Evolutionary conservation across 92 coral and sea anemone genomes (phyloP), one percentile per base, ranked within the genome.

Genomic region (Porites rus): DNA sequence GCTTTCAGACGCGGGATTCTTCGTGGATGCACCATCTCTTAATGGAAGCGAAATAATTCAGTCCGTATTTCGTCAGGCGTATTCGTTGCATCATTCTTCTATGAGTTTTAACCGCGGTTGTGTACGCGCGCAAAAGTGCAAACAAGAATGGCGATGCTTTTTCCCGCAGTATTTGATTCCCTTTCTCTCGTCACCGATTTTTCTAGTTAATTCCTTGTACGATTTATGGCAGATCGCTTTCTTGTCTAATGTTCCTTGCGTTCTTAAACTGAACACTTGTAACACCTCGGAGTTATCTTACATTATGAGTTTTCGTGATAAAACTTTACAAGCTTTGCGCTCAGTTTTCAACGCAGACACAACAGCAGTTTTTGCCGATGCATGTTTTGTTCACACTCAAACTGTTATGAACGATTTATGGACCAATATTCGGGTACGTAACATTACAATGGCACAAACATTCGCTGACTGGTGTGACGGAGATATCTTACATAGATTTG

Each of bases 161-260:
- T 83, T 83, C 28, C 72, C 91, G 2, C 88, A 83, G 21, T 68
- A 76, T 54, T 83, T 78, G 20, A 28, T 83, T 12, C 78, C 78
- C 14, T 88, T 66, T 12, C 72, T 76, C 50, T 13, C 28, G 10
- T 60, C 84, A 24, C 77, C 76, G 7, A 50, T 82, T 24, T 88
- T 73, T 51, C 13, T 88, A 11, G 82, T 88, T 10, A 88, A 88
- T 69, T 51, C 91, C 4, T 75, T 75, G 62, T 76, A 88, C 73
- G 88, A 68, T 51, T 9, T 52, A 18, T 87, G 90, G 90, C 90
- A 87, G 69, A 73, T 87, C 3, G 86, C 86, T 6, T 62, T 38
- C 74, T 17, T 88, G 53, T 72, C 72, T 12, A 67, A 64, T 13
- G 72, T 88, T 22, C 83, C 70, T 1, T 88, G 91, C 78, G 87